phyloP scores from a whole-genome alignment of 2,113 vertebrate species.

The Psephotus haematonotus region DNA sequence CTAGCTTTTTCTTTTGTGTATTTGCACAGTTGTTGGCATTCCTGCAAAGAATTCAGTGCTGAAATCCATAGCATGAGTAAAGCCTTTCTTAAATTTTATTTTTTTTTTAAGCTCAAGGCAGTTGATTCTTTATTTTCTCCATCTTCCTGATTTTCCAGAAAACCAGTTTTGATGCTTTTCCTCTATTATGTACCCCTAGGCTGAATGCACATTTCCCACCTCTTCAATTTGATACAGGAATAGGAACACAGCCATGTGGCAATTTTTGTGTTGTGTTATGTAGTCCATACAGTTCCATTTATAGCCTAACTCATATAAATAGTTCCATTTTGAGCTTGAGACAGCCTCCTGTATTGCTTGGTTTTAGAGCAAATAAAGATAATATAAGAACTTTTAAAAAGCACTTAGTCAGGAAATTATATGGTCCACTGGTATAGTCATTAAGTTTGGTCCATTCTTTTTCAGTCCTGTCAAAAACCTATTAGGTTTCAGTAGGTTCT shows the following conservation, averaged over 20 bases:
- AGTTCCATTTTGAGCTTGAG: background rate
- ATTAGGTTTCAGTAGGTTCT: background rate
- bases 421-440: background rate
- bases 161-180: background rate
- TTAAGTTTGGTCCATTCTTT: background rate
- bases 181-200: background rate
- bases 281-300: background rate
- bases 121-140: background rate
- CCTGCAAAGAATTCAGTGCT: background rate
- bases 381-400: background rate
- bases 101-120: background rate
- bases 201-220: background rate
- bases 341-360: background rate
- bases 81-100: background rate
- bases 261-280: background rate
- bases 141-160: background rate
- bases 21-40: background rate
- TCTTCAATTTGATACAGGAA: background rate
- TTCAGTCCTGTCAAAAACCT: conserved; percentile 2
- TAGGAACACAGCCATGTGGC: background rate
- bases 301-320: background rate
- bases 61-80: background rate
- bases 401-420: background rate
- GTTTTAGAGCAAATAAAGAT: background rate
- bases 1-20: background rate